These are phyloP conservation scores for Syritta pipiens DNA, from an alignment of 2,888 invertebrate genomes.

Conservation along the genomic window DNA sequence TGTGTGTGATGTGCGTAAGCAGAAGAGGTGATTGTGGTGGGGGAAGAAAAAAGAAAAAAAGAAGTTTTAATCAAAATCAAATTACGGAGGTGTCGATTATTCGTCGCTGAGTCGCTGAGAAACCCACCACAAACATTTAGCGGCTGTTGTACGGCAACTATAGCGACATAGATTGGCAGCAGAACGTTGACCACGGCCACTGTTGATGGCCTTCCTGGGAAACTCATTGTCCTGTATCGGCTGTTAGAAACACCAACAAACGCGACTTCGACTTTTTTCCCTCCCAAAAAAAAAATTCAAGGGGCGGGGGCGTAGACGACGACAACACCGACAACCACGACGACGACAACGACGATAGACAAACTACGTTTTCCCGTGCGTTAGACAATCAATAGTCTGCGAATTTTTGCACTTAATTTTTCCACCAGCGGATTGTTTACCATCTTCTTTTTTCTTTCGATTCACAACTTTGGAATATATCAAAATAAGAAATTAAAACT, in stretches of 20 bases:
- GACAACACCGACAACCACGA: constrained; percentile 7
- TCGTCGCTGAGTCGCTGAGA: background rate
- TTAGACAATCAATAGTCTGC: constrained; percentile 59
- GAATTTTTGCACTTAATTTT: constrained; percentile 44
- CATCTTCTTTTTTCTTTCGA: constrained; percentile 34
- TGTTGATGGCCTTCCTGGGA: constrained; percentile 7
- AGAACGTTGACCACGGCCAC: constrained; percentile 28
- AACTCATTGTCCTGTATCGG: constrained; percentile 33
- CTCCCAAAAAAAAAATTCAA: background rate
- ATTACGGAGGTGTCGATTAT: background rate
- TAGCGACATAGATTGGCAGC: constrained; percentile 42
- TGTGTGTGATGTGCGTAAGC: constrained; percentile 23
- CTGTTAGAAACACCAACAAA: background rate
- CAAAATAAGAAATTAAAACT: background rate
- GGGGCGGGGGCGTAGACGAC: constrained; percentile 36
- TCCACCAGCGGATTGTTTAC: constrained; percentile 15
- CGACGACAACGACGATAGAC: constrained; percentile 17
- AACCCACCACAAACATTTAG: constrained; percentile 49
- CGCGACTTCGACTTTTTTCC: constrained; percentile 16
- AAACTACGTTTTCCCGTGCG: constrained; percentile 41
- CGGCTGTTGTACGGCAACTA: constrained; percentile 54
- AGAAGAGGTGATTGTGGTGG: no score
- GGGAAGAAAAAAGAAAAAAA: background rate
- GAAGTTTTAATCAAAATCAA: background rate
- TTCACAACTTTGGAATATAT: background rate